A percentile compares a stretch with the other conserved stretches of the same genome.
phyloP scores from a whole-genome alignment of 2,113 vertebrate species.

The Triplophysa dalaica region DNA sequence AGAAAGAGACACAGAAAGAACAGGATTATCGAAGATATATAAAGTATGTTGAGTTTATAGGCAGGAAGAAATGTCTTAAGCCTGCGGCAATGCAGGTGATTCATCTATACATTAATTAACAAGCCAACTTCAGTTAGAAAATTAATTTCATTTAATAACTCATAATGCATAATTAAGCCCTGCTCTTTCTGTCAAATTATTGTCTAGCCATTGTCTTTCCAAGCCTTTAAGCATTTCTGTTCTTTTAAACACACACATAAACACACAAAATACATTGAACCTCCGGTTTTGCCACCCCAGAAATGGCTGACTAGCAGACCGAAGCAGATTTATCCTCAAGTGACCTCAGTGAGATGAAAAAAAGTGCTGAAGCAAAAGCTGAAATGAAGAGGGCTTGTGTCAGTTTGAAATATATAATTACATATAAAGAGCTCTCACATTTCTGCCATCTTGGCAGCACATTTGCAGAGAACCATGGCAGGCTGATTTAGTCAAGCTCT shows the following conservation, averaged over 20 bases:
- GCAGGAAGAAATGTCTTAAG: slow-evolving; percentile 27
- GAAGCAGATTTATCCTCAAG: slow-evolving; percentile 37
- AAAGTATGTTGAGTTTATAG: slow-evolving; percentile 8
- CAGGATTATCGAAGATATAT: background rate
- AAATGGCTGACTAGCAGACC: background rate
- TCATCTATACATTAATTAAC: slow-evolving; percentile 49
- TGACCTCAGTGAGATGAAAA: slow-evolving; percentile 42
- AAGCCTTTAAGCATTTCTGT: background rate
- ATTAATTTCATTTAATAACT: slow-evolving; percentile 44
- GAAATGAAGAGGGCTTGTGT: slow-evolving; percentile 47
- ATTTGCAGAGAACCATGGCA: slow-evolving; percentile 30
- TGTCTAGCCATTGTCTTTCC: slow-evolving; percentile 40
- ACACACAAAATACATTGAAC: background rate
- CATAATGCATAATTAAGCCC: slow-evolving; percentile 50
- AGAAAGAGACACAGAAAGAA: slow-evolving; percentile 15
- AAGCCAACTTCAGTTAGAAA: slow-evolving; percentile 39
- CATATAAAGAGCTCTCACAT: slow-evolving; percentile 48
- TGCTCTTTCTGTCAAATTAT: slow-evolving; percentile 17
- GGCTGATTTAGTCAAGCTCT: slow-evolving; percentile 14
- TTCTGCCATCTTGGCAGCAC: slow-evolving; percentile 41
- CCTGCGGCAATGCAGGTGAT: slow-evolving; percentile 32
- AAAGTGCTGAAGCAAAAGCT: slow-evolving; percentile 38
- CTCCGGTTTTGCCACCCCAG: slow-evolving; percentile 1
- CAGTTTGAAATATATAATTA: slow-evolving; percentile 46
- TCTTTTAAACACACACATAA: background rate